Evolutionary conservation across 1,140 invertebrate species (phyloP).

Genomic region (Zaprionus nigranus): DNA sequence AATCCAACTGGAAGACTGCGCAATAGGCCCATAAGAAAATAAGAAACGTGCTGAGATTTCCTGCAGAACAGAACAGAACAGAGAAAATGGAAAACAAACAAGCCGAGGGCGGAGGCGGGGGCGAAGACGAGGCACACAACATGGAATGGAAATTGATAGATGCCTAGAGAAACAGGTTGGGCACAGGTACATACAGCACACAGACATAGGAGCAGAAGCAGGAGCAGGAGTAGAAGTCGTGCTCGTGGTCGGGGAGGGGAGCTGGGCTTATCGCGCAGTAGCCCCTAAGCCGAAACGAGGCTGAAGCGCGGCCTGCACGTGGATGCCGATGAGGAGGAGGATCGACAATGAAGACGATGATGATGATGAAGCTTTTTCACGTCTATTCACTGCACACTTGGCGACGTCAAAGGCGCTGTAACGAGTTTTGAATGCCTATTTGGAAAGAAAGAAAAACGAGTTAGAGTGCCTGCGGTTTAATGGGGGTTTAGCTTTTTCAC

Average conservation of each 20-base stretch:
- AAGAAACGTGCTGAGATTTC: conserved; percentile 69
- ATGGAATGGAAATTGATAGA: conserved; percentile 72
- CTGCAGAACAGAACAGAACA: conserved; percentile 44
- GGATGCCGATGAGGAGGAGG: conserved; percentile 38
- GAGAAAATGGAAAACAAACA: conserved; percentile 78
- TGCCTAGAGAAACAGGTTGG: conserved; percentile 74
- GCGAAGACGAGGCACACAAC: conserved; percentile 13
- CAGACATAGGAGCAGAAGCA: neutral
- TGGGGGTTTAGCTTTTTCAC: conserved; percentile 82
- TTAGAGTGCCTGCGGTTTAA: conserved; percentile 77
- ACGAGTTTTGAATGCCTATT: conserved; percentile 66
- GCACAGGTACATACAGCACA: conserved; percentile 59
- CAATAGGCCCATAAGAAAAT: conserved; percentile 57
- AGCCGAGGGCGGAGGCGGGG: conserved; percentile 25
- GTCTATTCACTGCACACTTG: too few relatives aligned
- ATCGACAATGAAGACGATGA: conserved; percentile 41
- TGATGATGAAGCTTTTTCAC: conserved; percentile 74
- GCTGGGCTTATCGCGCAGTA: conserved; percentile 53
- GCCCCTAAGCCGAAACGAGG: conserved; percentile 37
- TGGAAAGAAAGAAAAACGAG: conserved; percentile 53
- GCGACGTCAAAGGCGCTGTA: conserved; percentile 61
- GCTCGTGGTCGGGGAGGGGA: conserved; percentile 12
- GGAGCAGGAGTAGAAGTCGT: conserved; percentile 9
- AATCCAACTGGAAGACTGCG: conserved; percentile 68
- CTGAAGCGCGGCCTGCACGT: conserved; percentile 75